Conservation (phyloP, 2,888 invertebrate genomes). For the Melitaea athalia region DNA sequence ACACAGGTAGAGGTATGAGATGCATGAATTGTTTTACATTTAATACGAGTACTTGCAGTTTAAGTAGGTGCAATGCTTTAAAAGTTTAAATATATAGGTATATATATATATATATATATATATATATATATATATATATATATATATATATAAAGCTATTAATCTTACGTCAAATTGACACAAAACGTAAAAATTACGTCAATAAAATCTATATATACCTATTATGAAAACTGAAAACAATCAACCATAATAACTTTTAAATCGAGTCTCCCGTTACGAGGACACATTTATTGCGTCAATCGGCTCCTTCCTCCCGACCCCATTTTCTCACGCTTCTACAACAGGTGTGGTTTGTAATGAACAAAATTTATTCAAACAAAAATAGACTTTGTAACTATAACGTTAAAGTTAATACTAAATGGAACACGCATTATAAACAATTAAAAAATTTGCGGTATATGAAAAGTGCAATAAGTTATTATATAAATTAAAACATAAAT, state of each 20-base stretch:
- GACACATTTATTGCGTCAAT: slow-evolving; percentile 40
- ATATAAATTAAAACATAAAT: slow-evolving; percentile 1
- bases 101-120: too few species aligned
- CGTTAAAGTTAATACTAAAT: slow-evolving; percentile 5
- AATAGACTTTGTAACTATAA: slow-evolving; percentile 13
- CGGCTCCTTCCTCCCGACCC: slow-evolving; percentile 44
- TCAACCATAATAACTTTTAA: slow-evolving; percentile 6
- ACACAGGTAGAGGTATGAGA: too few species aligned
- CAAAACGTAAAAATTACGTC: background rate
- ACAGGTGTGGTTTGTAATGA: slow-evolving; percentile 44
- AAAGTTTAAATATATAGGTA: too few species aligned
- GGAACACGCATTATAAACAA: background rate
- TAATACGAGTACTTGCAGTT: too few species aligned
- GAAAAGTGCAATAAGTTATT: slow-evolving; percentile 5
- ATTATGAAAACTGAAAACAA: slow-evolving; percentile 7
- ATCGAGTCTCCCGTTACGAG: slow-evolving; percentile 32
- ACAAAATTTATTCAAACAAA: slow-evolving; percentile 27
- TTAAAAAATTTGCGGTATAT: slow-evolving; percentile 13
- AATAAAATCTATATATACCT: background rate
- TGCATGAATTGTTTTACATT: too few species aligned
- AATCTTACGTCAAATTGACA: too few species aligned
- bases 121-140: too few species aligned
- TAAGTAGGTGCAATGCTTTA: too few species aligned
- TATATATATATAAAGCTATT: too few species aligned
- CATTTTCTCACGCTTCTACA: slow-evolving; percentile 46